phyloP scores from a whole-genome alignment of 2,888 invertebrate species.

The Euphydryas editha region DNA sequence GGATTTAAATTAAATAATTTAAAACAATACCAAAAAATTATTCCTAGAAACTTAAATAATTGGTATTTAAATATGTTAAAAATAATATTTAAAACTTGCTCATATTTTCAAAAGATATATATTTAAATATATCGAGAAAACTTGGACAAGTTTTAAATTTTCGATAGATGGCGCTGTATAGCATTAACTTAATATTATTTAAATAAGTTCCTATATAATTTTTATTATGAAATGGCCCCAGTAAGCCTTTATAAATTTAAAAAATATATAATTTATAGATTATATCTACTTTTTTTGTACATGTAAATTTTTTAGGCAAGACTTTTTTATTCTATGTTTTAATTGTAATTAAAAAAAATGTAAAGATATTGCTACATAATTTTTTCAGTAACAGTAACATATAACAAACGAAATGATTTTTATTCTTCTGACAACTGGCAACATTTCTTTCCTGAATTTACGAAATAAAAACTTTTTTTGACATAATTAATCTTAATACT shows the following conservation, averaged over 20 bases:
- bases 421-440: too few species aligned
- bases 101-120: slow-evolving; percentile 34
- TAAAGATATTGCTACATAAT: too few species aligned
- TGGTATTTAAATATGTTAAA: slow-evolving; percentile 28
- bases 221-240: slow-evolving; percentile 17
- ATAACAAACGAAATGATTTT: too few species aligned
- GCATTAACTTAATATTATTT: slow-evolving; percentile 19
- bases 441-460: too few species aligned
- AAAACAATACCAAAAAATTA: not conserved
- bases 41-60: slow-evolving; percentile 10
- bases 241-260: not conserved
- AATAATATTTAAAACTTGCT: slow-evolving; percentile 36
- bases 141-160: slow-evolving; percentile 45
- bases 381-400: too few species aligned
- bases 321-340: too few species aligned
- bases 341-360: too few species aligned
- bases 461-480: too few species aligned
- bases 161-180: slow-evolving; percentile 41
- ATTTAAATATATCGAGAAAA: slow-evolving; percentile 40
- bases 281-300: too few species aligned
- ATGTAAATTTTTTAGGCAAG: too few species aligned
- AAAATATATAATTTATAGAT: too few species aligned
- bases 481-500: too few species aligned
- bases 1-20: slow-evolving; percentile 9
- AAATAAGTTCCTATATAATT: slow-evolving; percentile 13